Evolutionary conservation across 1,140 invertebrate species (phyloP).

Genomic region (Philotrypesis tridentata): DNA sequence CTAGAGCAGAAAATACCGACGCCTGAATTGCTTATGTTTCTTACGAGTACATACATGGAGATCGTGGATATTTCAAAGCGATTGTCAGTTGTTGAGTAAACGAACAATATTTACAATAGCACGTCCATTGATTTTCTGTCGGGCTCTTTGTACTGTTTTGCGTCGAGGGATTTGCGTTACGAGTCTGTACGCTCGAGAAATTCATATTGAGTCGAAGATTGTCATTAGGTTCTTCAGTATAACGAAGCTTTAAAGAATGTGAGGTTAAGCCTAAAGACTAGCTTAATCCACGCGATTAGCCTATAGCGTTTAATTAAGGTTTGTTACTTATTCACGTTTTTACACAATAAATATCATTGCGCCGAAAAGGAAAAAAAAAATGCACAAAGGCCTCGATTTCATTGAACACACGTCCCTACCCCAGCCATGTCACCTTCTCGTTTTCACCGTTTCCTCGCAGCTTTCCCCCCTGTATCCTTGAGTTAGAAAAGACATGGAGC

Average conservation of each 20-base stretch:
- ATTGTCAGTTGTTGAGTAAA: background rate
- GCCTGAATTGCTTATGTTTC: background rate
- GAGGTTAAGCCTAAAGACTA: background rate
- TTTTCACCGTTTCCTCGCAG: background rate
- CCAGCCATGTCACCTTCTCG: background rate
- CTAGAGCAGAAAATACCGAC: no score
- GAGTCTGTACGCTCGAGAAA: background rate
- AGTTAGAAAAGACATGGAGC: constrained; percentile 32
- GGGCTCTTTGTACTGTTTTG: no score
- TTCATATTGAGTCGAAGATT: background rate
- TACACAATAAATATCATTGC: background rate
- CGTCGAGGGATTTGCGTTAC: no score
- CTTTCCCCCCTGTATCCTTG: background rate
- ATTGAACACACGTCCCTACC: background rate
- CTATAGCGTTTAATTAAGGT: no score
- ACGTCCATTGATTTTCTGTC: no score
- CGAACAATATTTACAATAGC: background rate
- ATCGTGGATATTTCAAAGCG: background rate
- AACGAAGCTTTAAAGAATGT: background rate
- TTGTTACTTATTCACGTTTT: no score
- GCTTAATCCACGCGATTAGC: no score
- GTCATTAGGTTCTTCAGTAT: background rate
- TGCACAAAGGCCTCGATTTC: background rate
- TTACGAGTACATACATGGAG: background rate
- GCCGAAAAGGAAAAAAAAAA: background rate